Conservation (phyloP, 2,113 vertebrate genomes). For the Tylochromis polylepis region DNA sequence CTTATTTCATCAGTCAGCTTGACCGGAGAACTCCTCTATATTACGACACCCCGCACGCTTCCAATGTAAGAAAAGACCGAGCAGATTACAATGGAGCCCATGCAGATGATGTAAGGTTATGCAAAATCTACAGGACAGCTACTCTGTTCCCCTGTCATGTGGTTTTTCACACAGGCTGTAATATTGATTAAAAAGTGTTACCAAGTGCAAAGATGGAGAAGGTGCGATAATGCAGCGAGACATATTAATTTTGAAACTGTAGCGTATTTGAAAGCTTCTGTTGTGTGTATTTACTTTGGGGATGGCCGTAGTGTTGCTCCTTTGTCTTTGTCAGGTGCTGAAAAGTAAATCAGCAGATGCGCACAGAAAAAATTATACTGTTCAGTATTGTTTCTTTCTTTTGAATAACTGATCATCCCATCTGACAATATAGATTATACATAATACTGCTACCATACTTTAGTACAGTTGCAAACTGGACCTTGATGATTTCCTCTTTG, state of each 20-base stretch:
- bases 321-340: background rate
- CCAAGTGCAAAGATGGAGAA: background rate
- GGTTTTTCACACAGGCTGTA: background rate
- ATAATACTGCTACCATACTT: background rate
- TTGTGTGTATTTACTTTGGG: background rate
- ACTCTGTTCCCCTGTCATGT: background rate
- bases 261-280: background rate
- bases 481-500: background rate
- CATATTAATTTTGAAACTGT: background rate
- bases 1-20: background rate
- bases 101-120: slow-evolving; percentile 51
- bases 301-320: background rate
- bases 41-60: background rate
- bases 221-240: background rate
- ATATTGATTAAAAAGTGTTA: background rate
- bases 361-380: background rate
- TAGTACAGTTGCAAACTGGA: background rate
- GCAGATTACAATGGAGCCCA: background rate
- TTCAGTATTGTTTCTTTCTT: background rate
- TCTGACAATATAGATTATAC: background rate
- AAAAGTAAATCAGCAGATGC: background rate
- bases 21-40: background rate
- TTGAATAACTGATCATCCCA: background rate
- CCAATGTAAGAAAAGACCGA: slow-evolving; percentile 4
- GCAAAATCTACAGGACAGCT: slow-evolving; percentile 32